Base-by-base conservation (phyloP, 2,113 vertebrate species). In the Pterophyllum scalare region DNA sequence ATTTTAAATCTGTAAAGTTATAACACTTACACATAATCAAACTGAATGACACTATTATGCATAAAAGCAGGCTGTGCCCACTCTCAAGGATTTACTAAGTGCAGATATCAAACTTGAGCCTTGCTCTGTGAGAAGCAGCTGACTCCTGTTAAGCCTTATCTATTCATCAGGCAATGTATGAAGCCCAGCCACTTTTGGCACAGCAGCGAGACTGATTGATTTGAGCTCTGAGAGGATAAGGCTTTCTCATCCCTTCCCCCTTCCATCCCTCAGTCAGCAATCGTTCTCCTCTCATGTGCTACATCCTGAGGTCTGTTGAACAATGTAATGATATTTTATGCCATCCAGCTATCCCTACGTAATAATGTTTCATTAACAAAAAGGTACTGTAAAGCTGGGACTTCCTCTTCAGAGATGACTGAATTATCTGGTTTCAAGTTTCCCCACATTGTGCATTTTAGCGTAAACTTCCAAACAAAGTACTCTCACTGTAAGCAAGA, bases 171-270 rank as follows among this genome's bases (percentile, higher is more conserved):
- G 49, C 57, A 62, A 59, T 28, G 77, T 87, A 82, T 89, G 79
- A 86, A 81, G 81, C 77, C 70, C 10, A 17, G 24, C n/a, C 38
- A 79, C 75, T 81, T 88, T 88, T 78, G 88, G 77, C 62, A 54
- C 85, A 84, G 58, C 80, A 87, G 85, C 70, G 61, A 90, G 79
- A 87, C 84, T 74, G 89, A 91, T 88, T 91, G 92, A 90, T 91
- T 89, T 79, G 78, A 89, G 85, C 82, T 85, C 59, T 83, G 74
- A 82, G 76, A 88, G 75, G 81, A 91, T 87, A 87, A 82, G 81
- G 70, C 38, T 77, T 81, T 87, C 49, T 84, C 57, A 81, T 81
- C 77, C 72, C 78, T n/a, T 19, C 61, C 80, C 74, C 64, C 49
- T 11, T 46, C 56, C 28, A 70, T 33, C 56, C 72, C 31, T 83